Conservation (phyloP, 2,888 invertebrate genomes). For the Gisinianus flammeolus region DNA sequence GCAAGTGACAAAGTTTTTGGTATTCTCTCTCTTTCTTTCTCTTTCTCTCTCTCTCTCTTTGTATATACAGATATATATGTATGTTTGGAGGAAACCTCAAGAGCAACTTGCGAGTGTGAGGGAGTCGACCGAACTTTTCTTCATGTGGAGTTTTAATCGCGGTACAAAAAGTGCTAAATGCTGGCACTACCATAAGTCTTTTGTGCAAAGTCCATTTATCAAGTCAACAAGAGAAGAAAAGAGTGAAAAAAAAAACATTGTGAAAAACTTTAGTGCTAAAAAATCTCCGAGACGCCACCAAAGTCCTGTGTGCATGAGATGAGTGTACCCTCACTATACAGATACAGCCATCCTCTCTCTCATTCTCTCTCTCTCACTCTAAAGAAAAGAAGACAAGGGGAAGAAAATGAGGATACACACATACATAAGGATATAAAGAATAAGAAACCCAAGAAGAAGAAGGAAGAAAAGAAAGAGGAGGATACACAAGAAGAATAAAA, state of each 20-base stretch:
- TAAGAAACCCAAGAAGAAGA: too few relatives aligned
- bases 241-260: slow-evolving; percentile 4
- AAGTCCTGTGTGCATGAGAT: too few relatives aligned
- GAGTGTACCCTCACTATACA: too few relatives aligned
- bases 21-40: not conserved
- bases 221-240: slow-evolving; percentile 44
- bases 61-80: too few relatives aligned
- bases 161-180: slow-evolving; percentile 46
- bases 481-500: not conserved
- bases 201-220: slow-evolving; percentile 48
- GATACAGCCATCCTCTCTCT: too few relatives aligned
- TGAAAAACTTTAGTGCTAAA: slow-evolving; percentile 20
- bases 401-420: not conserved
- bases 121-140: slow-evolving; percentile 14
- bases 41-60: too few relatives aligned
- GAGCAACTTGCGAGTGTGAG: not conserved
- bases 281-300: not conserved
- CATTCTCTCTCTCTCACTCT: not conserved
- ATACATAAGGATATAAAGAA: not conserved
- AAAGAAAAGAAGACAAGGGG: not conserved
- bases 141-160: slow-evolving; percentile 43
- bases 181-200: slow-evolving; percentile 48
- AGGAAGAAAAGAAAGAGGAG: too few relatives aligned
- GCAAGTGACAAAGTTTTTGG: not conserved
- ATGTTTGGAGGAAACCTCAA: not conserved